phyloP scores from a whole-genome alignment of 2,797 vertebrate species.

The Arctocebus calabarensis region DNA sequence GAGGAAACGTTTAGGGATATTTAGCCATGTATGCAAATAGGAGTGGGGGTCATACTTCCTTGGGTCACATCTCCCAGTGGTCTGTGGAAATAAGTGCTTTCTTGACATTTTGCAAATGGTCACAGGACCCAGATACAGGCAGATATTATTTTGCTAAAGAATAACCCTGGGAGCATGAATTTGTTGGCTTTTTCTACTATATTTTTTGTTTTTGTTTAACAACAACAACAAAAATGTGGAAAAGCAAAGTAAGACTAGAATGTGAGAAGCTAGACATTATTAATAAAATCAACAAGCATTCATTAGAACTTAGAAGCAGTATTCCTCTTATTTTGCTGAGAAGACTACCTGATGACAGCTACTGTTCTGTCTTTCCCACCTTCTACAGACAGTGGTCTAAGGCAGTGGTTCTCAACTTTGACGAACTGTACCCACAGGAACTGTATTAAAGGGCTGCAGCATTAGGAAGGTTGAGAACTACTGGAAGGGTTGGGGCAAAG shows the following conservation, averaged over 20 bases:
- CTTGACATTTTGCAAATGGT: background rate
- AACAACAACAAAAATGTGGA: background rate
- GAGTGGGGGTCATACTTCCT: background rate
- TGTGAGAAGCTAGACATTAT: slow-evolving; percentile 26
- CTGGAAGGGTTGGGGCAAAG: background rate
- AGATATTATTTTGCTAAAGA: background rate
- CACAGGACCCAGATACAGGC: background rate
- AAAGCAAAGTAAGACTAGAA: slow-evolving; percentile 2
- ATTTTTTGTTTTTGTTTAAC: background rate
- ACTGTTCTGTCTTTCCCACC: background rate
- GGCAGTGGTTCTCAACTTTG: no score
- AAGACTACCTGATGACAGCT: background rate
- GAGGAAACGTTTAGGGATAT: background rate
- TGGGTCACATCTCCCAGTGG: background rate
- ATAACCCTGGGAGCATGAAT: background rate
- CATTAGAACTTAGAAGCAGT: background rate
- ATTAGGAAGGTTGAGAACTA: no score
- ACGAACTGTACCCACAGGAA: no score
- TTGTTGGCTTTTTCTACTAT: background rate
- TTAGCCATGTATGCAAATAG: background rate
- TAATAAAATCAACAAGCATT: background rate
- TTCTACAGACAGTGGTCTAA: background rate
- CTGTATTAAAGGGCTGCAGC: no score
- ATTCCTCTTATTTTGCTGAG: background rate
- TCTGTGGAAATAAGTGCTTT: background rate